These are phyloP conservation scores for Acanthosepion pharaonis DNA, from an alignment of 2,888 invertebrate species.

Conservation along the genomic window DNA sequence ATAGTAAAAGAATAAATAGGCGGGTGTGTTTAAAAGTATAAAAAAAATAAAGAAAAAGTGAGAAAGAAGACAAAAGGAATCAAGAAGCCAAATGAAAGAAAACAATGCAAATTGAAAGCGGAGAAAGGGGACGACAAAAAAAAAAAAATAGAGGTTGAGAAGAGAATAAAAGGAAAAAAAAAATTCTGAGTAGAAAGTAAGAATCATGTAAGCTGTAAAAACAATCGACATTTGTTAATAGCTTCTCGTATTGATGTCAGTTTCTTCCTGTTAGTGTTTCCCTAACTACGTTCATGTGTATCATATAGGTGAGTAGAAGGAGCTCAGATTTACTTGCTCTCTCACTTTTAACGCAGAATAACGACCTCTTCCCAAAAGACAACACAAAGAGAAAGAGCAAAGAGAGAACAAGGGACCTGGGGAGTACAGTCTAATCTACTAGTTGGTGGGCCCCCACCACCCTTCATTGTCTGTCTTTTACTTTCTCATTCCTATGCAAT, in stretches of 20 bases:
- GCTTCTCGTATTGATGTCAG: slow-evolving; percentile 33
- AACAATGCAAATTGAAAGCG: background rate
- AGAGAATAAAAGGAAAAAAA: background rate
- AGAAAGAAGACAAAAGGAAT: background rate
- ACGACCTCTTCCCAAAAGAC: background rate
- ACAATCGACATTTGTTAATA: slow-evolving; percentile 10
- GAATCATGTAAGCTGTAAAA: background rate
- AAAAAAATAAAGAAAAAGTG: background rate
- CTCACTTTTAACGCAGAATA: background rate
- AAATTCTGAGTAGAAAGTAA: background rate
- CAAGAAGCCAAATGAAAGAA: too few species aligned
- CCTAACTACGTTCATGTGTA: background rate
- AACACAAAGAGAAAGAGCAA: background rate
- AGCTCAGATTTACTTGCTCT: background rate
- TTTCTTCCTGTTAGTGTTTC: slow-evolving; percentile 23
- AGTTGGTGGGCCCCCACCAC: background rate
- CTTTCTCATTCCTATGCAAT: background rate
- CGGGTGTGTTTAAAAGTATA: background rate
- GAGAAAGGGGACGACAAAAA: background rate
- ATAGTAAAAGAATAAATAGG: too few species aligned
- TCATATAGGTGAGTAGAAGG: background rate
- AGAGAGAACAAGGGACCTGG: background rate
- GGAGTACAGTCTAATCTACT: background rate
- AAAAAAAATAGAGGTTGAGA: too few species aligned
- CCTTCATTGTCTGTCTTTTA: background rate